phyloP scores from a whole-genome alignment of 2,888 invertebrate genomes.

The Nineta flava region DNA sequence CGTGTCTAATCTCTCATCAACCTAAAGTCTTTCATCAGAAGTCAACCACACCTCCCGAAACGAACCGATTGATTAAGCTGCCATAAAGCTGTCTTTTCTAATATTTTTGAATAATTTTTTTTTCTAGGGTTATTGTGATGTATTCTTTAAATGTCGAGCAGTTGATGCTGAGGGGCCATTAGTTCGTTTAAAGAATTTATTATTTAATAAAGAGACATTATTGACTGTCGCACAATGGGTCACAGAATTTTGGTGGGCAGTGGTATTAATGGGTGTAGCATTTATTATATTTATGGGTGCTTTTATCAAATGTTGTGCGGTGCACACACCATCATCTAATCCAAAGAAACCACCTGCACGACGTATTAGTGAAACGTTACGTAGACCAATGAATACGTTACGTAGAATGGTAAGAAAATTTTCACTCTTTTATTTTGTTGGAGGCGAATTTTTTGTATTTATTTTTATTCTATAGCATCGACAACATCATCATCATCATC shows the following conservation, averaged over 20 bases:
- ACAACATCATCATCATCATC: constrained; percentile 26
- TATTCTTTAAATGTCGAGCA: constrained; percentile 94
- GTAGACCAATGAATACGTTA: constrained; percentile 81
- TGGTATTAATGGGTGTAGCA: constrained; percentile 77
- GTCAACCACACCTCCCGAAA: too few relatives aligned
- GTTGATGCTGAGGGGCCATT: constrained; percentile 98
- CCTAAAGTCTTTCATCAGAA: too few relatives aligned
- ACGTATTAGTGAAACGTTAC: constrained; percentile 78
- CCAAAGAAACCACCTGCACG: constrained; percentile 93
- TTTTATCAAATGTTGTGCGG: constrained; percentile 98
- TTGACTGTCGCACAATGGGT: constrained; percentile 84
- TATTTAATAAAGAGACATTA: constrained; percentile 81
- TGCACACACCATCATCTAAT: constrained; percentile 97
- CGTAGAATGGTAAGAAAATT: constrained; percentile 56
- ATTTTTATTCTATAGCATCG: constrained; percentile 2
- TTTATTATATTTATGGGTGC: constrained; percentile 93
- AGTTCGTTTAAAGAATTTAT: constrained; percentile 86
- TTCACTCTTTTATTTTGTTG: neutral
- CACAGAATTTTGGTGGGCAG: constrained; percentile 91
- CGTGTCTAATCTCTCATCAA: too few relatives aligned
- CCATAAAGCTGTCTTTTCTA: too few relatives aligned
- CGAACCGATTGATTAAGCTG: too few relatives aligned
- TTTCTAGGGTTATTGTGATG: constrained; percentile 91
- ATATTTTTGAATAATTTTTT: constrained; percentile 1
- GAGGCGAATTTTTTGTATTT: neutral